Base-by-base conservation (phyloP, 92 coral and sea anemone genomes). In the Porites rus region DNA sequence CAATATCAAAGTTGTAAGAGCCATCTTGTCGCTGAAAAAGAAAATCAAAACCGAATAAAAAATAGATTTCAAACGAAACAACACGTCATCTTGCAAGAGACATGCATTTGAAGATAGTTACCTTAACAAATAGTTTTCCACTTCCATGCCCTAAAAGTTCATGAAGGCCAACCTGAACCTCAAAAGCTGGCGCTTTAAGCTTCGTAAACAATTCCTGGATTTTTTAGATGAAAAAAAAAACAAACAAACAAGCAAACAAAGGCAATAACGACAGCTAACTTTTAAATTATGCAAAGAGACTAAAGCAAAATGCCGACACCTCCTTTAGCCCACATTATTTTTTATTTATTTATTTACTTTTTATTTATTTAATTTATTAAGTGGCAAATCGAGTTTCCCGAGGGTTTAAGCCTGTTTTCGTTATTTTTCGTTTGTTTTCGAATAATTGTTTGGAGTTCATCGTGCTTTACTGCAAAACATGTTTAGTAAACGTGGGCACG, bases 121-220 rank as follows among this genome's bases (percentile, higher is more conserved):
- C 99, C 95, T 93, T 92, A 56, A 89, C 91, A 77, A 97, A 97
- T 13, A 97, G 92, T 71, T 97, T 97, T 5, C 99, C 99, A 62
- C 99, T 97, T 82, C 99, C 99, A 77, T 97, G 99, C 1, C 99
- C 99, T 50, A 97, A 92, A 13, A 97, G 81, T 85, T 97, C 99
- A 67, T 97, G 99, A 46, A 97, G 91, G 65, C 99, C 99, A 81
- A 97, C 99, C 90, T 96, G 99, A 12, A 96, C 99, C 65, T 96
- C 99, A 86, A 96, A 96, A 24, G 99, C 94, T 2, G 98, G 93
- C 3, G 95, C 96, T 64, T 96, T 96, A 4, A 95, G 96, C 74
- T 93, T 93, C 25, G 89, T 79, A 75, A 79, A 96, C 74, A 96
- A 61, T 21, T 93, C 97, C 99, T 96, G 20, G 19, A 84, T 13